Evolutionary conservation across 2,113 vertebrate genomes (phyloP), one percentile per base, ranked within the genome.

Genomic region (Sminthopsis crassicaudata): DNA sequence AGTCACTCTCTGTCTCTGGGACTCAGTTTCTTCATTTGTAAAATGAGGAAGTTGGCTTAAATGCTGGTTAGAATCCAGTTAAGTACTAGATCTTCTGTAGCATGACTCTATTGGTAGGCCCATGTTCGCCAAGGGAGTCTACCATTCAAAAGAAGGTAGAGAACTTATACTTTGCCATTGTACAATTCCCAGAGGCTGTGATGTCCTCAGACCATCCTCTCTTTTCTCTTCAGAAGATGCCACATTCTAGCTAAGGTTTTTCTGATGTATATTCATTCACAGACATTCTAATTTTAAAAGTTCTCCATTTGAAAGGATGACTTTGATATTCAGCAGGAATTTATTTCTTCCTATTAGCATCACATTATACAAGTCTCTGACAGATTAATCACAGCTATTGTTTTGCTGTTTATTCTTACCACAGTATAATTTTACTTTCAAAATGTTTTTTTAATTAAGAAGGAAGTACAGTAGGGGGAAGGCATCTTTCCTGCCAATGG

Each of bases 371-470:
- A 92, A 91, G 92, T 55, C 96, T 89, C 96, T 96, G 97, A 90
- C 96, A 97, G 94, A 94, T 98, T 98, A 97, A 98, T 98, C 97
- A 91, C 97, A 97, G 96, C 96, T 97, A 97, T 98, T 98, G 90
- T 96, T 97, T 96, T 93, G 90, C 46, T 97, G 95, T 97, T 97
- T 96, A 95, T 97, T 98, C 97, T 93, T 93, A 76, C 96, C 91
- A 84, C 92, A 94, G 96, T 89, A 57, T 94, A 96, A 95, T 96
- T 98, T 95, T 50, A 36, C 97, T 98, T 98, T 96, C 97, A 97
- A 98, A 97, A 96, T 92, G 84, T 90, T 94, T 67, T 95, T 98
- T 98, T 97, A 96, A 98, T 98, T 97, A 97, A 97, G 95, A 95
- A 95, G 94, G 95, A 96, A 95, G 48, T 95, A 42, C 88, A 76